Evolutionary conservation across 1,140 invertebrate genomes (phyloP), one percentile per base, ranked within the genome.

Genomic region (Limonius californicus): DNA sequence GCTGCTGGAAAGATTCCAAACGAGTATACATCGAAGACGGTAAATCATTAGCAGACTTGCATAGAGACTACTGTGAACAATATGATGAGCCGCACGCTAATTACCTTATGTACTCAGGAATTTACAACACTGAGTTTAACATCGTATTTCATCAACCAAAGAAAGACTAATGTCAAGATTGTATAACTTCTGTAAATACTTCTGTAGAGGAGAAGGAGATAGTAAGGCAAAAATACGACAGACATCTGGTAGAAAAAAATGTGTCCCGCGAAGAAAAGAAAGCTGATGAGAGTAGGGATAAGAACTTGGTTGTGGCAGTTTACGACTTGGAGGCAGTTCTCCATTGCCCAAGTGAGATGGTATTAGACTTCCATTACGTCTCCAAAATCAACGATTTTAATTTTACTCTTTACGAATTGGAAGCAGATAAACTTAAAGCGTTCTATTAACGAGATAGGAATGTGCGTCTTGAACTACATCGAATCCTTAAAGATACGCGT

Each of bases 371-470:
- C n/a, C n/a, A n/a, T n/a, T n/a, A n/a, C n/a, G n/a, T n/a, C n/a
- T n/a, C n/a, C n/a, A n/a, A 45, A 45, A 45, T 45, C 16, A 14
- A 45, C 14, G n/a, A 8, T 8, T 45, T 7, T 45, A 18, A 45
- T 45, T 45, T 45, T 4, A 45, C 43, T 45, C 43, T 45, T 45
- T 45, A 45, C 43, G 43, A 45, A 45, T 18, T 45, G 43, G 14
- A 45, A 45, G 43, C 43, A 45, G 16, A 45, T 8, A 45, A 45
- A 14, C 43, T 18, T 45, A 45, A 45, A n/a, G n/a, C 14, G 43
- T 45, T 45, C 4, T 45, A 14, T 45, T 45, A 45, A n/a, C 14
- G 12, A 32, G 27, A 32, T 32, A 6, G 11, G 27, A 32, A 11
- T 32, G 27, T 32, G 27, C 4, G 11, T 32, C 27, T 11, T 32